Evolutionary conservation across 1,140 invertebrate species (phyloP), one percentile per base, ranked within the genome.

Genomic region (Papilio machaon): DNA sequence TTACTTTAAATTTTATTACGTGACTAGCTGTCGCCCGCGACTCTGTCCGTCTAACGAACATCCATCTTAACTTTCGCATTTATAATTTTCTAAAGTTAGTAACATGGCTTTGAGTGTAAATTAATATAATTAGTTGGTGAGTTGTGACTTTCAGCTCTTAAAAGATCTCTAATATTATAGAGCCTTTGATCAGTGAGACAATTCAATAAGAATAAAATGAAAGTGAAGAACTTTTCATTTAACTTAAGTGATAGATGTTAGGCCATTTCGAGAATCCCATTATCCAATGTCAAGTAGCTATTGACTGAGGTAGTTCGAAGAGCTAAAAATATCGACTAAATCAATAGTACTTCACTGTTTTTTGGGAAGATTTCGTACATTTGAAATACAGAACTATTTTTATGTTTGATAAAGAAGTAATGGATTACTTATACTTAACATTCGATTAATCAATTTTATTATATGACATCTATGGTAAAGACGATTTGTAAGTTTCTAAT

Each of bases 181-280:
- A 52, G 15, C 19, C 19, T 64, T 64, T 70, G 30, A 35, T 70
- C 30, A 60, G 3, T 64, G 60, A 30, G 9, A 64, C 30, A 64
- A 64, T 11, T 13, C 23, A 70, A 70, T 70, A 70, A 35, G 11
- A 70, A 64, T 70, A 13, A 70, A 70, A 70, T 70, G 11, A 70
- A 70, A 38, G 64, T 30, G n/a, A 13, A 70, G 30, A 35, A 15
- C 30, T 70, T 70, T 70, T 70, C 13, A 38, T 70, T 70, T 70
- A 15, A 70, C 64, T 70, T 70, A 38, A 70, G 64, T 70, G 64
- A 13, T 70, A 38, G 23, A 35, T 67, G 60, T 67, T 67, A 67
- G 30, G 13, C 64, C 30, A 13, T 67, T 67, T 35, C 30, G 30
- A 67, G 64, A 67, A 15, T 67, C 23, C 38, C 11, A 30, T 35